Base-by-base conservation (phyloP, 1,140 invertebrate species). In the Macrobrachium nipponense region DNA sequence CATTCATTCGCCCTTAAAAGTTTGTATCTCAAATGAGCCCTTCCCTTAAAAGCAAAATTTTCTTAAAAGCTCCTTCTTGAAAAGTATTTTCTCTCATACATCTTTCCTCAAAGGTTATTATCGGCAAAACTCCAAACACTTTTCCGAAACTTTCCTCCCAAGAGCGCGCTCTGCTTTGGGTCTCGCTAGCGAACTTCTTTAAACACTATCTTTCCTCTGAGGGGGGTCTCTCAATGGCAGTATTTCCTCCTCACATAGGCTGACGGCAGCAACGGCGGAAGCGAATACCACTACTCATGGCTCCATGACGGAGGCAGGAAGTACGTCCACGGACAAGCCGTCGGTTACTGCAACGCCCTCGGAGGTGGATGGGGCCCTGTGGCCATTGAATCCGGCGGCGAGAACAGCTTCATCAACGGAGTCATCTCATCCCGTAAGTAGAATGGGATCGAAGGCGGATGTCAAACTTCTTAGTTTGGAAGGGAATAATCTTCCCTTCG, bases 211-310 rank as follows among this genome's bases (percentile, higher is more conserved):
- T 6, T 6, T 72, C 17, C 23, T 15, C 20, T n/a, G n/a, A n/a
- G n/a, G n/a, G 36, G n/a, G 20, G 70, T 72, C 15, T 14, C 15
- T 36, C 17, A 27, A 15, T 15, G n/a, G 36, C 15, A 20, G 5
- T 7, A 20, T 14, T 72, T 15, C 23, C 23, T 14, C n/a, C 61
- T 8, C 5, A 0, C 36, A 0, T n/a, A 85, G 82, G 82, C 79
- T 18, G 82, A 85, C 51, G 15, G 78, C 17, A 60, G n/a, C 58
- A 17, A 27, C 10, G 75, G 36, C 2, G 20, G 64, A 44, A 85
- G 76, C 64, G 82, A 85, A n/a, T 85, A 85, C 82, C 82, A 85
- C 82, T 85, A 79, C 51, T 85, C 82, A 18, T 85, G 82, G 82
- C 44, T 43, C 14, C 82, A 85, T 27, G 82, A 84, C 64, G 72